A percentile compares a stretch with the other conserved stretches of the same genome.
Evolutionary conservation across 2,888 invertebrate genomes (phyloP).

Genomic region (Ischnus inquisitorius): DNA sequence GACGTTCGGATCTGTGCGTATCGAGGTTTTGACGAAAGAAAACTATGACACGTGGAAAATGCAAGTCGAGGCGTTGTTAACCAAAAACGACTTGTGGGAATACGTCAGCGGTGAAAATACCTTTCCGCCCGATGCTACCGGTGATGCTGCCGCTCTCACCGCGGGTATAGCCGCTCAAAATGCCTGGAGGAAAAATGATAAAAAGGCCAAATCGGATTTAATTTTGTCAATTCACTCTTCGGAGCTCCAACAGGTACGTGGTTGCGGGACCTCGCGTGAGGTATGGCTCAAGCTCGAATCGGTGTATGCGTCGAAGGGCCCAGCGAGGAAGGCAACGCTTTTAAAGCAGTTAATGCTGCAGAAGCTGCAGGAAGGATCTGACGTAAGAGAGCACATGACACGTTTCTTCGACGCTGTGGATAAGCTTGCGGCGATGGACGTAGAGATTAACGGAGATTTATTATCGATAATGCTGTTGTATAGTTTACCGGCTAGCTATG

Average conservation of each 20-base stretch:
- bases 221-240: conserved; percentile 49
- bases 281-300: conserved; percentile 65
- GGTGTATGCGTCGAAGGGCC: conserved; percentile 62
- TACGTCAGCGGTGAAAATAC: conserved; percentile 42
- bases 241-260: conserved; percentile 56
- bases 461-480: conserved; percentile 65
- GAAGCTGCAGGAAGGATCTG: conserved; percentile 51
- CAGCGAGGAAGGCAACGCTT: conserved; percentile 62
- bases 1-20: background rate
- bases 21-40: conserved; percentile 20
- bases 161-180: background rate
- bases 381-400: conserved; percentile 59
- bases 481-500: conserved; percentile 67
- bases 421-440: conserved; percentile 64
- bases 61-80: conserved; percentile 33
- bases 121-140: background rate
- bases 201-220: conserved; percentile 61
- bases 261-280: conserved; percentile 61
- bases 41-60: conserved; percentile 46
- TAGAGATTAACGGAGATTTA: conserved; percentile 67
- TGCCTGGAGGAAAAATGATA: conserved; percentile 39
- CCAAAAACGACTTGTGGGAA: conserved; percentile 52
- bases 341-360: conserved; percentile 59
- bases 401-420: too few species aligned
- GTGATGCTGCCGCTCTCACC: background rate